A percentile compares a stretch with the other conserved stretches of the same genome.
Conservation (phyloP, 2,888 invertebrate species). For the Conus canariensis region DNA sequence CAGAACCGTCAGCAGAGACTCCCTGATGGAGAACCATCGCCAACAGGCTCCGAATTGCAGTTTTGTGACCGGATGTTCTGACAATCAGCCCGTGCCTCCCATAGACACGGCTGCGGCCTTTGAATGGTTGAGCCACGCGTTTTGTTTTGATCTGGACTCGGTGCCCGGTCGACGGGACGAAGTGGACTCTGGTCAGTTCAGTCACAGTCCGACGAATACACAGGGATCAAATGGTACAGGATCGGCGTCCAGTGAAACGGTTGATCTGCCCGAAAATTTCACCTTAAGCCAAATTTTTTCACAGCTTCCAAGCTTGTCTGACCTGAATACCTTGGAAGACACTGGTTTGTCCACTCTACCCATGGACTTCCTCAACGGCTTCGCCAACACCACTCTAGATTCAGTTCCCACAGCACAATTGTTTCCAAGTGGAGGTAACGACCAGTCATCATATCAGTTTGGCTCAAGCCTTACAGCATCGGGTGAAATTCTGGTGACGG, state of each 20-base stretch:
- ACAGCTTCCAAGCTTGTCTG: not conserved
- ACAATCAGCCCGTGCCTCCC: constrained; percentile 29
- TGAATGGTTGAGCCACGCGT: constrained; percentile 16
- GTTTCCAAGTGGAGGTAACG: not conserved
- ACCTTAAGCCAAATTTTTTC: not conserved
- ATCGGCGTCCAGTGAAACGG: not conserved
- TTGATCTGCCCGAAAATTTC: not conserved
- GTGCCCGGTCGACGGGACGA: not conserved
- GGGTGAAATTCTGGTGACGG: constrained; percentile 32
- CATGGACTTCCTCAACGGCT: not conserved
- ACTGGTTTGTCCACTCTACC: not conserved
- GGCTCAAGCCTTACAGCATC: not conserved
- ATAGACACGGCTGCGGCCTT: not conserved
- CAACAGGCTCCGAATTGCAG: constrained; percentile 21
- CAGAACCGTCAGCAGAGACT: not conserved
- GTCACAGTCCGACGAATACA: not conserved
- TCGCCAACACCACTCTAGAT: not conserved
- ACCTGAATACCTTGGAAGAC: not conserved
- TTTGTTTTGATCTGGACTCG: not conserved
- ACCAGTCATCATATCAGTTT: not conserved
- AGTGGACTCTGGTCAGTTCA: not conserved
- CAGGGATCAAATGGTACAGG: not conserved
- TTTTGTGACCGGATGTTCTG: constrained; percentile 30
- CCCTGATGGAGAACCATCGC: constrained; percentile 29
- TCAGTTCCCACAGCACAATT: not conserved